These are phyloP conservation scores for Perodicticus potto DNA, from an alignment of 2,797 vertebrate species.

Conservation along the genomic window DNA sequence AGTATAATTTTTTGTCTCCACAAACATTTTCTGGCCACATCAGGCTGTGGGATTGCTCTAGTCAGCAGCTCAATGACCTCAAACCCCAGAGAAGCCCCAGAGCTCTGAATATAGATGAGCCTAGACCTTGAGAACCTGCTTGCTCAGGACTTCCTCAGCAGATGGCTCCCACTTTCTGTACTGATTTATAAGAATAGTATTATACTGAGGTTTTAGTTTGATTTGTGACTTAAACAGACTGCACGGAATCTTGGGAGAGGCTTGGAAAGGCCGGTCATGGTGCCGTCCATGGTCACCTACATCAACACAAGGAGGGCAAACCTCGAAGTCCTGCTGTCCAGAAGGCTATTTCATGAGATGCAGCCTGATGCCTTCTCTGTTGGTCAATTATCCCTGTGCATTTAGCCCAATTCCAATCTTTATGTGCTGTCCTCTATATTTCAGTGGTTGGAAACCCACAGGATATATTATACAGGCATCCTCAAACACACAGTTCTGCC, in stretches of 20 bases:
- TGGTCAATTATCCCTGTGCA: not conserved
- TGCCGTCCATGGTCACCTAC: not conserved
- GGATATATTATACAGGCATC: not conserved
- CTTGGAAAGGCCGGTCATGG: not conserved
- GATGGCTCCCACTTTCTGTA: conserved; percentile 46
- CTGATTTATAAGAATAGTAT: conserved; percentile 50
- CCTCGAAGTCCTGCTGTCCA: not conserved
- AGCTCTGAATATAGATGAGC: conserved; percentile 61
- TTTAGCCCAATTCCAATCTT: not conserved
- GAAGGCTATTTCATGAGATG: not conserved
- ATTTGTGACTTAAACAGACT: not conserved
- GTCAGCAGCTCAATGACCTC: conserved; percentile 69
- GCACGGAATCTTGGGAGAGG: not conserved
- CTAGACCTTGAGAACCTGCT: conserved; percentile 53
- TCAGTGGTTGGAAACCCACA: not conserved
- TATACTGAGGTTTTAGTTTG: conserved; percentile 20
- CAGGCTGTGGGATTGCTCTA: conserved; percentile 12
- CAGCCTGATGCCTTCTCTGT: not conserved
- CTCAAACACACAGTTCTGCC: not conserved
- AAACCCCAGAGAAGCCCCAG: conserved; percentile 2
- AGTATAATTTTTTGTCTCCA: conserved; percentile 41
- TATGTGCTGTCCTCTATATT: not conserved
- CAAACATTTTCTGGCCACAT: conserved; percentile 56
- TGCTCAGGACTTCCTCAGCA: conserved; percentile 63
- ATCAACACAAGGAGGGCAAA: not conserved